Evolutionary conservation across 2,113 vertebrate species (phyloP), one percentile per base, ranked within the genome.

Genomic region (Erinaceus europaeus): DNA sequence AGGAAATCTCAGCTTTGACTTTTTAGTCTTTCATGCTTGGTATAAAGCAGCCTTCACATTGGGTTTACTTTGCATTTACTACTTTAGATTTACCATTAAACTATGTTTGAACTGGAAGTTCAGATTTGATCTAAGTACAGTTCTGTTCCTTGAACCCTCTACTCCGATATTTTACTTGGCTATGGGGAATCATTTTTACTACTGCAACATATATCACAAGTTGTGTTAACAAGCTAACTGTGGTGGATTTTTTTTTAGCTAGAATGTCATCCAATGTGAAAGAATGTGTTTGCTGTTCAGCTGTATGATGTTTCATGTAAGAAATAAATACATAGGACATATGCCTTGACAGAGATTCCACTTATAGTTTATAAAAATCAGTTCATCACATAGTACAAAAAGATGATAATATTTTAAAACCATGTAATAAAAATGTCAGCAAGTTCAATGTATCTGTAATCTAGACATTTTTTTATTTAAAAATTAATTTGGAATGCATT

Each of bases 61-160:
- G 94, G 84, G 85, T 96, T 97, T 96, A 95, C 93, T 97, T 97
- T 97, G 91, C 95, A 96, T 97, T 97, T 98, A 97, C 96, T 97
- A 96, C 96, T 97, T 97, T 6, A 86, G 95, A 96, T 96, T 97
- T 36, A n/a, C 95, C 95, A 91, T 97, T 97, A 97, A 97, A 97
- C 97, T 97, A 81, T 4, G 15, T 94, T 97, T 97, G 97, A 97
- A 97, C 97, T 97, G 96, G 64, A 96, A 96, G 94, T 95, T 94
- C 94, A 94, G 94, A 95, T 97, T 84, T 93, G 93, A 95, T 95
- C 96, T 95, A 95, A 93, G 94, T 77, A 86, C 86, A 95, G 48
- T 38, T 52, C 3, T 95, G 93, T 90, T 95, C 85, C 91, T 95
- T 36, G 3, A 96, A 77, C 91, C 91, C 94, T 82, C 92, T 91